phyloP scores from a whole-genome alignment of 1,140 invertebrate species.

The Daktulosphaira vitifoliae region DNA sequence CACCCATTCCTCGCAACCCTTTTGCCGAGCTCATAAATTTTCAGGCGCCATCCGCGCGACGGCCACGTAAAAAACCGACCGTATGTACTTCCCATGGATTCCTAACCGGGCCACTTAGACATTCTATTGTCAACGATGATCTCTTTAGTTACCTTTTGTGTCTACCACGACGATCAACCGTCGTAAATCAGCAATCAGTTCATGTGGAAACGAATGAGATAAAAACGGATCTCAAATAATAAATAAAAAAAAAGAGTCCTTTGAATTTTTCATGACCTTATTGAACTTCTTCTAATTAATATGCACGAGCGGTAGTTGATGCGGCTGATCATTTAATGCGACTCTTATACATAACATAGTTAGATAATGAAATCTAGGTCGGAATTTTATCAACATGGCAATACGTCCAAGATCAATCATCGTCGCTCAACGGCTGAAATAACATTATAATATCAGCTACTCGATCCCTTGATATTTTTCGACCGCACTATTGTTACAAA shows the following conservation, averaged over 20 bases:
- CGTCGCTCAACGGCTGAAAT: too few species aligned
- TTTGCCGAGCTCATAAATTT: slow-evolving; percentile 18
- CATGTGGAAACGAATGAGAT: slow-evolving; percentile 9
- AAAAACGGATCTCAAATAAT: background rate
- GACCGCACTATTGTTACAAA: too few species aligned
- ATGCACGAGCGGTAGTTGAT: background rate
- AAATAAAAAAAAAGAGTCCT: background rate
- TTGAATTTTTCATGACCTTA: background rate
- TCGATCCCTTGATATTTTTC: too few species aligned
- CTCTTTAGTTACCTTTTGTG: slow-evolving; percentile 3
- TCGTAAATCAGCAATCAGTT: slow-evolving; percentile 26
- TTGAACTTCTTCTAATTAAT: background rate
- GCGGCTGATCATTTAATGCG: background rate
- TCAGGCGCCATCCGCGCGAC: slow-evolving; percentile 5
- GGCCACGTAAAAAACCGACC: slow-evolving; percentile 1
- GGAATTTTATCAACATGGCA: too few species aligned
- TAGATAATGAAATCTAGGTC: too few species aligned
- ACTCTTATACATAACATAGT: background rate
- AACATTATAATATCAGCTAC: too few species aligned
- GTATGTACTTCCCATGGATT: slow-evolving; percentile 15
- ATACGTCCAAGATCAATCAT: too few species aligned
- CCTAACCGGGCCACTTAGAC: slow-evolving; percentile 29
- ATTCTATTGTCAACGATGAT: background rate
- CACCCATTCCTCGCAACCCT: background rate
- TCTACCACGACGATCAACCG: background rate